Evolutionary conservation across 30 jellyfish, hydroid and myxozoan genomes (phyloP).

Genomic region (Sanderia malayensis): DNA sequence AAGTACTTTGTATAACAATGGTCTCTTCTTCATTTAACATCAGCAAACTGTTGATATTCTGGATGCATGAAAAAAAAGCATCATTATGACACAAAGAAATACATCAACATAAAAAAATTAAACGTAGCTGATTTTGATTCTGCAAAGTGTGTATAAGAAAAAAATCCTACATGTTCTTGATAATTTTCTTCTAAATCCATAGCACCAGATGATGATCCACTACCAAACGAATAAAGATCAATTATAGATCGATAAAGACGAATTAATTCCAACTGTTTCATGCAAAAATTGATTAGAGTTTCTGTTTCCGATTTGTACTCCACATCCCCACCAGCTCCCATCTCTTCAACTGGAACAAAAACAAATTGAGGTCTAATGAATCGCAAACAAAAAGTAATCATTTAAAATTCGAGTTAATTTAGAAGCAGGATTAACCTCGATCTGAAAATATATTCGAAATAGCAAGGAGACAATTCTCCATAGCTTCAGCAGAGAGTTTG

Average conservation of each 20-base stretch:
- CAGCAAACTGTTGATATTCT: background rate
- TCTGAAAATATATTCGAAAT: slow-evolving; percentile 7
- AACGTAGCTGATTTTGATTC: too few relatives aligned
- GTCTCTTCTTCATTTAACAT: background rate
- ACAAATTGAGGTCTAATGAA: background rate
- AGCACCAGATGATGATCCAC: too few relatives aligned
- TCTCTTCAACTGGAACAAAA: background rate
- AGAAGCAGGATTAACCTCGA: slow-evolving; percentile 15
- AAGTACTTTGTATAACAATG: background rate
- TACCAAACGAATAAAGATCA: background rate
- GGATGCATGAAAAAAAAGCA: background rate
- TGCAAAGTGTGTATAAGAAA: too few relatives aligned
- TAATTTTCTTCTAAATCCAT: too few relatives aligned
- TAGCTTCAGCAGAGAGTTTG: slow-evolving; percentile 21
- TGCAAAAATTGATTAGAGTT: slow-evolving; percentile 11
- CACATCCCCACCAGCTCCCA: slow-evolving; percentile 29
- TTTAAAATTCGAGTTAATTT: background rate
- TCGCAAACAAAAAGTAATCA: background rate
- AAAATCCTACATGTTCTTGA: too few relatives aligned
- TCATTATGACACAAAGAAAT: too few relatives aligned
- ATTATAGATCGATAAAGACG: background rate
- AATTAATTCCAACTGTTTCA: slow-evolving; percentile 26
- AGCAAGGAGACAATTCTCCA: slow-evolving; percentile 27
- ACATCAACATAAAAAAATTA: too few relatives aligned
- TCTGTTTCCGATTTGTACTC: slow-evolving; percentile 34